phyloP scores from a whole-genome alignment of 2,797 vertebrate genomes.

The Scyliorhinus canicula region DNA sequence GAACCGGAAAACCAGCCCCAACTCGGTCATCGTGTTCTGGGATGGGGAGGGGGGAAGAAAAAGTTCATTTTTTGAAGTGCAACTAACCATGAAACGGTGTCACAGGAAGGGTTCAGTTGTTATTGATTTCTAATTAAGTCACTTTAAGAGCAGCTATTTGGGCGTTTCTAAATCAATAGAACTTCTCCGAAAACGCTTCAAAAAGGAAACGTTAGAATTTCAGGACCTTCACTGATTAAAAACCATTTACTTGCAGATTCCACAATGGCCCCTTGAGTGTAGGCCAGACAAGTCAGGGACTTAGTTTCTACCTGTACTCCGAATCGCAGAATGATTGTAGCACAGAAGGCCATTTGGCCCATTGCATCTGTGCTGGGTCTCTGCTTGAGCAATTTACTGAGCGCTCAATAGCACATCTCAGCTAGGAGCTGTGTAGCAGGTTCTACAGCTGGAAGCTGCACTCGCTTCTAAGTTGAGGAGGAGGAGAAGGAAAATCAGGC shows the following conservation, averaged over 20 bases:
- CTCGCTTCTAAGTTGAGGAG: neutral
- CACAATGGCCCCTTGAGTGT: neutral
- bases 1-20: constrained; percentile 57
- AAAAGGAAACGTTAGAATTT: neutral
- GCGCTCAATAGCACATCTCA: neutral
- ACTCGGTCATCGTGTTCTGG: constrained; percentile 77
- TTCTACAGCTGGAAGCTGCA: neutral
- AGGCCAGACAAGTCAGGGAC: neutral
- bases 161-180: neutral
- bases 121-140: neutral
- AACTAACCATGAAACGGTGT: neutral
- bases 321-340: neutral
- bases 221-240: neutral
- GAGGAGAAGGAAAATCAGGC: neutral
- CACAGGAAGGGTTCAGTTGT: neutral
- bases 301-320: neutral
- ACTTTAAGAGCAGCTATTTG: neutral
- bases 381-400: neutral
- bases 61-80: neutral
- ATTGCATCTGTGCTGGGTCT: neutral
- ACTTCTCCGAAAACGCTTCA: neutral
- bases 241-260: neutral
- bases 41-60: no score
- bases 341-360: neutral
- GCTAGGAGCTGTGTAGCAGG: neutral